Conservation (phyloP, 2,113 vertebrate species). For the Paratilapia polleni region DNA sequence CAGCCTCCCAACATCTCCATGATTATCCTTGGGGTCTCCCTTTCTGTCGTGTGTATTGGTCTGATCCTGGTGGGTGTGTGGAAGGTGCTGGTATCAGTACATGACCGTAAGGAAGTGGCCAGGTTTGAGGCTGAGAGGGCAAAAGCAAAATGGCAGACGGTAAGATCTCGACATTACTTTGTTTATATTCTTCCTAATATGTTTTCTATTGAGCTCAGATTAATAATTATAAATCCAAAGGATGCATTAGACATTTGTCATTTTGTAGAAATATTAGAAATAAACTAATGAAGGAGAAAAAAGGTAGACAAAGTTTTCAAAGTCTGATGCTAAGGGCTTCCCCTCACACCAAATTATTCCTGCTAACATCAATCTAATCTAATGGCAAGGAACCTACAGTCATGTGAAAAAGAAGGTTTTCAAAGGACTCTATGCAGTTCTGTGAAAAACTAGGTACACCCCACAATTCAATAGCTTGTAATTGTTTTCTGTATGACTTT, state of each 20-base stretch:
- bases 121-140: conserved; percentile 95
- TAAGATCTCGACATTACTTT: conserved; percentile 64
- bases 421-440: too few relatives aligned
- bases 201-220: not conserved
- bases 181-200: not conserved
- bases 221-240: not conserved
- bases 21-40: conserved; percentile 92
- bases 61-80: conserved; percentile 89
- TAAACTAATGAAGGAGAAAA: not conserved
- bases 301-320: not conserved
- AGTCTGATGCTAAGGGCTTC: not conserved
- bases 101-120: conserved; percentile 96
- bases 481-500: not conserved
- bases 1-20: conserved; percentile 88
- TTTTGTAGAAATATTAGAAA: not conserved
- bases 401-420: too few relatives aligned
- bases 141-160: conserved; percentile 95
- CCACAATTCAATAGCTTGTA: not conserved
- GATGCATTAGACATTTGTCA: not conserved
- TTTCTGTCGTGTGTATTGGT: conserved; percentile 92
- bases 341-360: not conserved
- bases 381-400: too few relatives aligned
- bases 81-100: conserved; percentile 94
- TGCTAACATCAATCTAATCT: not conserved
- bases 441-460: too few relatives aligned